Evolutionary conservation across 1,140 invertebrate genomes (phyloP).

Genomic region (Drusus annulatus): DNA sequence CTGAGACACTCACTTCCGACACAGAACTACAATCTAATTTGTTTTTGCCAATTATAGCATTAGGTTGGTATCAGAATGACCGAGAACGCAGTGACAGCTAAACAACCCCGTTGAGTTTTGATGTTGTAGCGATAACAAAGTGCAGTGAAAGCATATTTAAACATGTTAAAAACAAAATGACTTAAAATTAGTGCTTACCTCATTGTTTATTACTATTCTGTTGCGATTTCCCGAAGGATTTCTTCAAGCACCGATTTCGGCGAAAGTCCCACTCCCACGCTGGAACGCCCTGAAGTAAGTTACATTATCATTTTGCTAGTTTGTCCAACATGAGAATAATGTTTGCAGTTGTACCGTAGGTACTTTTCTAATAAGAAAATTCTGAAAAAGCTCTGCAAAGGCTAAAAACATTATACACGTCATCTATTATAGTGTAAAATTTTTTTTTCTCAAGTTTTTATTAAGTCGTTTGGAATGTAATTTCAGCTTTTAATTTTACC

Average conservation of each 20-base stretch:
- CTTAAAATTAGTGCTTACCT: constrained; percentile 23
- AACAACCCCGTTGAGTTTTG: constrained; percentile 4
- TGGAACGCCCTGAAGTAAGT: constrained; percentile 30
- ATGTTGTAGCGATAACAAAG: background rate
- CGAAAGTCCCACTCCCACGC: constrained; percentile 19
- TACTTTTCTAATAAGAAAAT: constrained; percentile 12
- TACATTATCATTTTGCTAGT: background rate
- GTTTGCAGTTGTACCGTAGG: background rate
- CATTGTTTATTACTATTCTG: constrained; percentile 35
- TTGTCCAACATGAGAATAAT: constrained; percentile 16
- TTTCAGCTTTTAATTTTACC: too few species aligned
- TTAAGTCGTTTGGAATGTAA: background rate
- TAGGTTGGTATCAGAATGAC: constrained; percentile 35
- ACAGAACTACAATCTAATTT: constrained; percentile 14
- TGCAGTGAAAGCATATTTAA: constrained; percentile 11
- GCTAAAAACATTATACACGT: too few species aligned
- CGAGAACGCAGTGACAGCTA: constrained; percentile 23
- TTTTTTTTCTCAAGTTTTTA: background rate
- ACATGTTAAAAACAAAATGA: background rate
- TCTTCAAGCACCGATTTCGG: constrained; percentile 5
- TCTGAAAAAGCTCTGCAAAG: background rate
- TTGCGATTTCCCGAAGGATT: constrained; percentile 28
- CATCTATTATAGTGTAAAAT: too few species aligned
- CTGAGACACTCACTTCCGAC: background rate
- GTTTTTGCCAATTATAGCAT: constrained; percentile 27